Conservation (phyloP, 2,797 vertebrate species). For the Brachyrhaphis roseni region DNA sequence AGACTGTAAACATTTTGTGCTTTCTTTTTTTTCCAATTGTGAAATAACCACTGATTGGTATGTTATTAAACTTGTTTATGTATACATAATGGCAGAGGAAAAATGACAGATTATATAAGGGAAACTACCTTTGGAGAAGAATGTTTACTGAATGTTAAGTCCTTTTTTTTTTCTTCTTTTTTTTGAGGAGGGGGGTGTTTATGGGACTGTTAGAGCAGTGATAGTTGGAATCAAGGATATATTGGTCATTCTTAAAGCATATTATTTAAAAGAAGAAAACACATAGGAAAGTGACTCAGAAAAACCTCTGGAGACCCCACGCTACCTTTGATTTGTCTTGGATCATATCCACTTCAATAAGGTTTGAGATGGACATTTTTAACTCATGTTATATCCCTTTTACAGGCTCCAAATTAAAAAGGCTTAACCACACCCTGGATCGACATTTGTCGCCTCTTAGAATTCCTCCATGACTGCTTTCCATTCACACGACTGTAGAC, state of each 20-base stretch:
- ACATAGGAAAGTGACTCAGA: slow-evolving; percentile 85
- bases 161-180: slow-evolving; percentile 73
- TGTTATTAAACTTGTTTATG: slow-evolving; percentile 96
- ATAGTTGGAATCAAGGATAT: slow-evolving; percentile 91
- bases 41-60: slow-evolving; percentile 99
- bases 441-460: slow-evolving; percentile 77
- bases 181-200: background rate
- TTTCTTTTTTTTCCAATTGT: slow-evolving; percentile 94
- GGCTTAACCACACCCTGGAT: slow-evolving; percentile 76
- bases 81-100: slow-evolving; percentile 93
- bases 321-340: slow-evolving; percentile 90
- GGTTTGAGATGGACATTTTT: slow-evolving; percentile 88
- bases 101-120: slow-evolving; percentile 95
- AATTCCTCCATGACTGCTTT: slow-evolving; percentile 44
- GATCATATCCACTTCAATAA: slow-evolving; percentile 93
- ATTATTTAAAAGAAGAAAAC: slow-evolving; percentile 84
- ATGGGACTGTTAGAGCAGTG: slow-evolving; percentile 86
- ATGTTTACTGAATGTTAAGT: slow-evolving; percentile 98
- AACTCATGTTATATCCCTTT: slow-evolving; percentile 89
- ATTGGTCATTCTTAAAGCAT: slow-evolving; percentile 91
- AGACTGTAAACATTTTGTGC: slow-evolving; percentile 96
- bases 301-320: slow-evolving; percentile 81
- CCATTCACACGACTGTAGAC: slow-evolving; percentile 58
- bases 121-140: slow-evolving; percentile 95
- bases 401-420: slow-evolving; percentile 81